A percentile compares a stretch with the other conserved stretches of the same genome.
Conservation (phyloP, 2,113 vertebrate genomes). For the Monopterus albus region DNA sequence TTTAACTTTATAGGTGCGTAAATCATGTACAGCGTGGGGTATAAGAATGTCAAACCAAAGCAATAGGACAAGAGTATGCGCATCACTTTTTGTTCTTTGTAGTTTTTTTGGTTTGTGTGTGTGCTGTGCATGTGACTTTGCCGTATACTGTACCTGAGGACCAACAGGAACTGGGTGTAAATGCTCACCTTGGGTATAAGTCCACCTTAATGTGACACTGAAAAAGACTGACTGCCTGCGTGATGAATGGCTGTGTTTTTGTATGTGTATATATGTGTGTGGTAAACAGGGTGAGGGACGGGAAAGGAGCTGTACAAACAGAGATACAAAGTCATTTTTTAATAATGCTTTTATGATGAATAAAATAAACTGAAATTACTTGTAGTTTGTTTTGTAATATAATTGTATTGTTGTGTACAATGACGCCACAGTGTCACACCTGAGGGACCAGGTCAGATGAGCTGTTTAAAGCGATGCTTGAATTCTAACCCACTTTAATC, state of each 20-base stretch:
- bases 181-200: slow-evolving; percentile 23
- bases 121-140: neutral
- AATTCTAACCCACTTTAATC: neutral
- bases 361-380: too few species aligned
- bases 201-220: slow-evolving; percentile 22
- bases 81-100: neutral
- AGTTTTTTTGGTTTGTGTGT: neutral
- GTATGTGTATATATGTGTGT: neutral
- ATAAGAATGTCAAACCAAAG: too few species aligned
- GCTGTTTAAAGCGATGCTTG: neutral
- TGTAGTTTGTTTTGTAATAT: neutral
- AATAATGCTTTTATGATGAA: neutral
- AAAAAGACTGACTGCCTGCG: slow-evolving; percentile 30
- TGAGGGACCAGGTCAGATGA: neutral
- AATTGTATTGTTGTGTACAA: neutral
- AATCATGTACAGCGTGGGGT: neutral
- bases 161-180: neutral
- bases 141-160: neutral
- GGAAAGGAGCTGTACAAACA: neutral
- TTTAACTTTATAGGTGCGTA: neutral
- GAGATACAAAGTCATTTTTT: too few species aligned
- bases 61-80: too few species aligned
- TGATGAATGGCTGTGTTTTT: slow-evolving; percentile 26
- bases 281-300: neutral
- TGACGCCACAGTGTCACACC: neutral